Conservation (phyloP, 2,113 vertebrate genomes). For the Dipodomys merriami region DNA sequence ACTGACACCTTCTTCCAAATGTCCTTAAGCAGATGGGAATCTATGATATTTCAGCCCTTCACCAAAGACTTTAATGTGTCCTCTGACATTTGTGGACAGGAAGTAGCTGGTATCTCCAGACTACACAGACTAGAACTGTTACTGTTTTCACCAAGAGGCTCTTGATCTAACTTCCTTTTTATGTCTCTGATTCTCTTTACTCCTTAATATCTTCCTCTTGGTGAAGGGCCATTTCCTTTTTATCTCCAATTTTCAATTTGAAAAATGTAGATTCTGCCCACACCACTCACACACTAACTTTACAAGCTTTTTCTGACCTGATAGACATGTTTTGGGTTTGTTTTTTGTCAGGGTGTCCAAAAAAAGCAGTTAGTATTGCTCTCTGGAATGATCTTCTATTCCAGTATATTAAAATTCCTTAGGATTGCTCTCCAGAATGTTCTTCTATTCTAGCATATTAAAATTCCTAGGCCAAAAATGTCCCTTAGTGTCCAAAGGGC, state of each 20-base stretch:
- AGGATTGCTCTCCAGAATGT: not conserved
- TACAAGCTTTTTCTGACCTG: not conserved
- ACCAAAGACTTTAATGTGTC: not conserved
- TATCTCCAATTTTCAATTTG: conserved; percentile 25
- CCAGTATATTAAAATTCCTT: not conserved
- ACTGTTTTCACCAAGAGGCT: not conserved
- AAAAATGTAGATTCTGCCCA: not conserved
- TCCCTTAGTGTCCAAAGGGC: not conserved
- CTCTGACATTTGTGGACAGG: not conserved
- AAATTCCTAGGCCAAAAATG: not conserved
- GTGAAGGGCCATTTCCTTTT: conserved; percentile 38
- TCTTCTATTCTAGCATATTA: not conserved
- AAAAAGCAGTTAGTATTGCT: not conserved
- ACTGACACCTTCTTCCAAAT: not conserved
- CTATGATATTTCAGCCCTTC: not conserved
- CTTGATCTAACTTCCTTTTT: not conserved
- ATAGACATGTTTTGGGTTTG: not conserved
- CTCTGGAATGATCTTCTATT: not conserved
- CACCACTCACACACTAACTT: conserved; percentile 48
- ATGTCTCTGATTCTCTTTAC: not conserved
- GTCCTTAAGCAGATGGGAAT: not conserved
- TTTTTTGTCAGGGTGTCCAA: not conserved
- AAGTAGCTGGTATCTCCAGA: not conserved
- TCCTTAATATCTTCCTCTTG: conserved; percentile 39
- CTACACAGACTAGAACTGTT: not conserved